Conservation (phyloP, 1,140 invertebrate genomes). For the Rhagoletis pomonella region DNA sequence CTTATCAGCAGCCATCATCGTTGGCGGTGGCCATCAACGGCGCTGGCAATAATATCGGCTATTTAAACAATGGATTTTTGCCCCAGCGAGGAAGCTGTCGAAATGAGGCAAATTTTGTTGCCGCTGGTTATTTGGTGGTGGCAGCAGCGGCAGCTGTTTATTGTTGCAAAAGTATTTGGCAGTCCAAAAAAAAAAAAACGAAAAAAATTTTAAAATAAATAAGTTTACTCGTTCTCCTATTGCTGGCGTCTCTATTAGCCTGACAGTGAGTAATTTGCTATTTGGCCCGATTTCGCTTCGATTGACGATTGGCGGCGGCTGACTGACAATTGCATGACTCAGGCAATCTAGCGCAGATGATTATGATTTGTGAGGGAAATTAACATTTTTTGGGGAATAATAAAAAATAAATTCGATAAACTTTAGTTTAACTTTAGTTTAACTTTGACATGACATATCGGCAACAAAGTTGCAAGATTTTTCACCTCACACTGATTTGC, state of each 20-base stretch:
- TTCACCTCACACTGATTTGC: too few species aligned
- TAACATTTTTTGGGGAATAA: not conserved
- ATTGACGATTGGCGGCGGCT: not conserved
- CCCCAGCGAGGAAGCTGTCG: constrained; percentile 42
- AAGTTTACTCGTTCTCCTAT: too few species aligned
- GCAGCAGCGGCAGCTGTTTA: constrained; percentile 9
- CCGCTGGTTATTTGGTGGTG: not conserved
- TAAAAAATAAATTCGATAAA: not conserved
- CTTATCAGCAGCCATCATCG: constrained; percentile 31
- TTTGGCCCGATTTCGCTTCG: constrained; percentile 50
- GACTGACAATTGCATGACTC: constrained; percentile 42
- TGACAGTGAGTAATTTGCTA: constrained; percentile 54
- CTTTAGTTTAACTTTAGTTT: too few species aligned
- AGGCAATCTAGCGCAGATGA: constrained; percentile 18
- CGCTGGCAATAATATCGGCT: constrained; percentile 3
- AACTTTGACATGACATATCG: too few species aligned
- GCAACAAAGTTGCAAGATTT: too few species aligned
- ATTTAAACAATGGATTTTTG: constrained; percentile 40
- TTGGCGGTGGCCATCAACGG: not conserved
- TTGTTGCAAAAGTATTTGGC: not conserved
- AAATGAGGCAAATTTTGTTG: constrained; percentile 42
- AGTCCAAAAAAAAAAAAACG: not conserved
- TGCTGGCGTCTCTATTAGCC: constrained; percentile 35
- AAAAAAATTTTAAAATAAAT: too few species aligned
- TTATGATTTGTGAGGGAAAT: constrained; percentile 44